Conservation (phyloP, 2,113 vertebrate species). For the Tiliqua scincoides region DNA sequence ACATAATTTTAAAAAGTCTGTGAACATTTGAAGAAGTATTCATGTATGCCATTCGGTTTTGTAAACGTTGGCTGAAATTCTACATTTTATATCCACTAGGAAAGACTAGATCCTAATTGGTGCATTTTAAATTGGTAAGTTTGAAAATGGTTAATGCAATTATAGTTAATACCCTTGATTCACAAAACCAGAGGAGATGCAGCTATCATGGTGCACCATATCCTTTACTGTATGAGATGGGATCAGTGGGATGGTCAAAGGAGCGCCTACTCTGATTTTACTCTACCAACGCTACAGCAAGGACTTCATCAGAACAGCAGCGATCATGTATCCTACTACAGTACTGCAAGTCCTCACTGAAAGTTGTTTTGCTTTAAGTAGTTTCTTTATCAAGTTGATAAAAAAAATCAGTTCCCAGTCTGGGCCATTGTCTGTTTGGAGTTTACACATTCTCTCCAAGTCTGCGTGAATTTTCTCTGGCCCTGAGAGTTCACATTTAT, state of each 20-base stretch:
- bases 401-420: too few species aligned
- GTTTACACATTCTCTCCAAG: too few species aligned
- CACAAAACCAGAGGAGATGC: neutral
- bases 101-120: neutral
- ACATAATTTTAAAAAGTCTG: neutral
- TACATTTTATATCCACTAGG: neutral
- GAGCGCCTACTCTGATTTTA: neutral
- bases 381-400: too few species aligned
- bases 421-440: too few species aligned
- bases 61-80: neutral
- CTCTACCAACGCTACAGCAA: neutral
- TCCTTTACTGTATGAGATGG: neutral
- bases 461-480: too few species aligned
- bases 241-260: neutral
- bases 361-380: too few species aligned
- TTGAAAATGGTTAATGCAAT: neutral
- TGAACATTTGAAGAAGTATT: neutral
- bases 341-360: too few species aligned
- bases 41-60: neutral
- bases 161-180: neutral
- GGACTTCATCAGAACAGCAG: neutral
- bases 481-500: too few species aligned
- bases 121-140: fast-evolving
- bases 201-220: neutral
- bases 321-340: neutral